Conservation (phyloP, 2,113 vertebrate genomes). For the Pterocles orientalis region DNA sequence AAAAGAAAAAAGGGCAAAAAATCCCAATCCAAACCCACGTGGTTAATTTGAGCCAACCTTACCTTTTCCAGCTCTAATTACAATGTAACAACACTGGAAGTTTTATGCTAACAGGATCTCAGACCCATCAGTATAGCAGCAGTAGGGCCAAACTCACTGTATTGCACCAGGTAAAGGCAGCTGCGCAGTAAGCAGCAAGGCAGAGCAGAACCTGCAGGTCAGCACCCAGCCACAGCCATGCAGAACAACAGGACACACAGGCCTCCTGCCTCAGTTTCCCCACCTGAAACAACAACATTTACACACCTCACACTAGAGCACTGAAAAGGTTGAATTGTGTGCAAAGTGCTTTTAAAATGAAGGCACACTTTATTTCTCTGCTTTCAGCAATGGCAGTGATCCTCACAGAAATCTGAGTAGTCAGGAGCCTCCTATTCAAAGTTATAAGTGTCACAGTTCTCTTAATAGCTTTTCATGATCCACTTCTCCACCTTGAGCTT, state of each 20-base stretch:
- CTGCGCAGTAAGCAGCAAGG: neutral
- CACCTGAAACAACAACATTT: neutral
- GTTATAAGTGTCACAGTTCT: neutral
- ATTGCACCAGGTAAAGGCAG: fast-evolving
- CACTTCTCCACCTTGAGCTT: conserved; percentile 3
- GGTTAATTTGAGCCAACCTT: neutral
- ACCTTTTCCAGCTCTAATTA: neutral
- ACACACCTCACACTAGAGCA: neutral
- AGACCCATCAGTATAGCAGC: fast-evolving
- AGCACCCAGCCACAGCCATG: neutral
- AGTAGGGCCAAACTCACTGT: fast-evolving
- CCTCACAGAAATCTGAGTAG: neutral
- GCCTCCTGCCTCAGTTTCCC: neutral
- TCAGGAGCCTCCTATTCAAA: neutral
- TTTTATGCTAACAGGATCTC: too few relatives aligned
- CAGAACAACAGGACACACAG: fast-evolving
- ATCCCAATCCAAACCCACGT: fast-evolving
- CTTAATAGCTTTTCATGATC: neutral
- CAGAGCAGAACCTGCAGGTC: neutral
- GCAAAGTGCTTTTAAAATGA: neutral
- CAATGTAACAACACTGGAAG: fast-evolving
- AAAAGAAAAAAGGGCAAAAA: neutral
- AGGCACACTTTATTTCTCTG: neutral
- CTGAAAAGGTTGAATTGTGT: neutral
- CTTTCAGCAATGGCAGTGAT: neutral